Conservation (phyloP, 2,113 vertebrate genomes). For the Ochotona curzoniae region DNA sequence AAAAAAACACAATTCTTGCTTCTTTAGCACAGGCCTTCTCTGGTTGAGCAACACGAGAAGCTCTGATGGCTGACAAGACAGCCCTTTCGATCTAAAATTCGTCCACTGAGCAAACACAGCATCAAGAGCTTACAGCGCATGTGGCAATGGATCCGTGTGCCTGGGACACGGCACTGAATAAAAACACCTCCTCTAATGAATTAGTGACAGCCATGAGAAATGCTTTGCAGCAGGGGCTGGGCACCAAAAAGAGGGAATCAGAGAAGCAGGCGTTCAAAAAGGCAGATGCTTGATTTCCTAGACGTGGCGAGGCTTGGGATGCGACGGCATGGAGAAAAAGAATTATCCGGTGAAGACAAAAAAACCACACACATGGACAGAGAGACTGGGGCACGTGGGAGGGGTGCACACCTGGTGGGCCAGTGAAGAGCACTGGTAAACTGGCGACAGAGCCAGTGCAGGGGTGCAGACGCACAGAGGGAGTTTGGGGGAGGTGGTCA, state of each 20-base stretch:
- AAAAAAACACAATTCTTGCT: neutral
- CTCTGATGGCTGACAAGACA: neutral
- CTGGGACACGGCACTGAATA: neutral
- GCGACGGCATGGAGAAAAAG: neutral
- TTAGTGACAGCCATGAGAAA: neutral
- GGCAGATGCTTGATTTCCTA: neutral
- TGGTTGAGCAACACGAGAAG: neutral
- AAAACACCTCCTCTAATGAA: neutral
- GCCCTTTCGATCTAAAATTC: neutral
- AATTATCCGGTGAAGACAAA: neutral
- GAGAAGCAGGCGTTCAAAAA: neutral
- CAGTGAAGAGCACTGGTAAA: neutral
- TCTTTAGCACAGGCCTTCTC: neutral
- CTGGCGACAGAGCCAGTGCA: neutral
- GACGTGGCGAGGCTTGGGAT: too few species aligned
- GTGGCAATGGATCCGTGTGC: neutral
- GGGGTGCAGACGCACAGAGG: neutral
- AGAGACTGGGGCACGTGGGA: neutral
- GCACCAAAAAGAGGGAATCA: neutral
- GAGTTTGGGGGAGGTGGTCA: neutral
- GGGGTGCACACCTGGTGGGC: neutral
- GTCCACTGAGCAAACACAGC: neutral
- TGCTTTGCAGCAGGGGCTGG: neutral
- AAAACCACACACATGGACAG: neutral
- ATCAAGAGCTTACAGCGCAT: neutral